Conservation (phyloP, 1,140 invertebrate species). For the Cryptotermes secundus region DNA sequence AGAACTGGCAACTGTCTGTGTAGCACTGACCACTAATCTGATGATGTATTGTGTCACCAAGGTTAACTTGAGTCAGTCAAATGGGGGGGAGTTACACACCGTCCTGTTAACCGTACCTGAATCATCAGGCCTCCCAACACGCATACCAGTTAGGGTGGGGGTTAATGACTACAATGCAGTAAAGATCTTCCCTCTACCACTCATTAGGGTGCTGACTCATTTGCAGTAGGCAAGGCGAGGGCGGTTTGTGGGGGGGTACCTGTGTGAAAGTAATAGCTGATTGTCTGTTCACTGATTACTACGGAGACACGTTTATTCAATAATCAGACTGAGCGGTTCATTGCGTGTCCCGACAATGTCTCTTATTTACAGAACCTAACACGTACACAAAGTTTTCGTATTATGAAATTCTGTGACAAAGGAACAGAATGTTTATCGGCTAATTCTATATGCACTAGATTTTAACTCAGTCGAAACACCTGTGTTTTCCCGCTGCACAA, state of each 20-base stretch:
- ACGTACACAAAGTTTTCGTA: no score
- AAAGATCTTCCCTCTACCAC: background rate
- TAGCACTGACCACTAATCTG: background rate
- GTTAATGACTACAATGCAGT: background rate
- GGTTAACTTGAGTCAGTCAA: background rate
- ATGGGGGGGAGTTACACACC: background rate
- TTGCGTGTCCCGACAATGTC: background rate
- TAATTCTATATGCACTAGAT: no score
- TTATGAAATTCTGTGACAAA: no score
- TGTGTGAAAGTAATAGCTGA: background rate
- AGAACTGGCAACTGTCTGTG: no score
- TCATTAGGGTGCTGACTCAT: conserved; percentile 10
- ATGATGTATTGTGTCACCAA: background rate
- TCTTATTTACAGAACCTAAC: no score
- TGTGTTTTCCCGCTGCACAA: no score
- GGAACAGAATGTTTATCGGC: no score
- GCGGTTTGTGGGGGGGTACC: background rate
- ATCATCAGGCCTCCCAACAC: background rate
- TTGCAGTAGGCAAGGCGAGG: background rate
- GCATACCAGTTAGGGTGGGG: background rate
- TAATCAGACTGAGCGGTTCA: background rate
- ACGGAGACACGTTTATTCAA: background rate
- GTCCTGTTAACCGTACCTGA: background rate
- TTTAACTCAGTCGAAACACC: no score
- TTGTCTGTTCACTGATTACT: background rate